These are phyloP conservation scores for pig (Sus scrofa) DNA, from an alignment of 2,113 vertebrate genomes.

Conservation along the genomic window T2T-Sscrofa CM000826.6:81202501-81203000, in stretches of 20 bases:
- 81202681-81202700: background rate
- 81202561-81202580: background rate
- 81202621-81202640: background rate
- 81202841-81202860: too few relatives aligned
- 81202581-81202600: background rate
- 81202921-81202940: too few relatives aligned
- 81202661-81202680: background rate
- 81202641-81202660: background rate
- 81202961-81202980: too few relatives aligned
- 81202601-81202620: background rate
- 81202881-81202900: too few relatives aligned
- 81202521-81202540: background rate
- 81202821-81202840: too few relatives aligned
- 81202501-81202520: background rate
- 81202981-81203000: too few relatives aligned
- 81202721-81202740: background rate
- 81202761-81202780: background rate
- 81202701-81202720: background rate
- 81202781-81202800: too few relatives aligned
- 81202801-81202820: too few relatives aligned
- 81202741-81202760: background rate
- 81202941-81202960: too few relatives aligned
- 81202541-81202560: background rate
- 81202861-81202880: too few relatives aligned
- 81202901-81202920: too few relatives aligned